Conservation (phyloP, 37 sponge, comb jelly and placozoan genomes). For the Agelas oroides region DNA sequence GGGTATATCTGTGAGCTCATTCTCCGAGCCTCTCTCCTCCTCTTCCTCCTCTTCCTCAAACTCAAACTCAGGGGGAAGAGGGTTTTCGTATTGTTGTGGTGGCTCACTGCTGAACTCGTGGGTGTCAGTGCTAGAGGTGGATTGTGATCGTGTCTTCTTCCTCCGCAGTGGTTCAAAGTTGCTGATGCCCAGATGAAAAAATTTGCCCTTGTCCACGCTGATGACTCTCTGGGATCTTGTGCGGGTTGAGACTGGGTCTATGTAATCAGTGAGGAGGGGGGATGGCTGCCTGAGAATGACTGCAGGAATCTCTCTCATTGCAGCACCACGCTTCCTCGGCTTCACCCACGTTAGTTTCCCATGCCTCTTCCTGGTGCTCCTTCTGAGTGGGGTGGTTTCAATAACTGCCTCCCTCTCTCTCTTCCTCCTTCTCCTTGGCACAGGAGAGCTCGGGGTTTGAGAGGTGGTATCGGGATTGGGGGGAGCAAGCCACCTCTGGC, state of each 20-base stretch:
- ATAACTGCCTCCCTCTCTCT: constrained; percentile 5
- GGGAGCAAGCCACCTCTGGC: not conserved
- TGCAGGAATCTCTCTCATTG: not conserved
- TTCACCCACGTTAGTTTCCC: constrained; percentile 39
- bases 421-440: not conserved
- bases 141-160: not conserved
- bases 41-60: not conserved
- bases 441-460: not conserved
- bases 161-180: constrained; percentile 43
- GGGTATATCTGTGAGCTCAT: no score
- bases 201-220: constrained; percentile 49
- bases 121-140: constrained; percentile 29
- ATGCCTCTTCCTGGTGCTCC: constrained; percentile 50
- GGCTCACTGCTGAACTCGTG: not conserved
- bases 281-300: no score
- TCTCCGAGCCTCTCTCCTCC: not conserved
- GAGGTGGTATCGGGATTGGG: not conserved
- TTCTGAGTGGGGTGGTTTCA: constrained; percentile 38
- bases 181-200: constrained; percentile 67
- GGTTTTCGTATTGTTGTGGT: not conserved
- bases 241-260: constrained; percentile 74
- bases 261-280: constrained; percentile 11
- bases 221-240: constrained; percentile 67
- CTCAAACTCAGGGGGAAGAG: not conserved
- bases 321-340: constrained; percentile 4